phyloP scores from a whole-genome alignment of 1,140 invertebrate species.

The Caenorhabditis inopinata region DNA sequence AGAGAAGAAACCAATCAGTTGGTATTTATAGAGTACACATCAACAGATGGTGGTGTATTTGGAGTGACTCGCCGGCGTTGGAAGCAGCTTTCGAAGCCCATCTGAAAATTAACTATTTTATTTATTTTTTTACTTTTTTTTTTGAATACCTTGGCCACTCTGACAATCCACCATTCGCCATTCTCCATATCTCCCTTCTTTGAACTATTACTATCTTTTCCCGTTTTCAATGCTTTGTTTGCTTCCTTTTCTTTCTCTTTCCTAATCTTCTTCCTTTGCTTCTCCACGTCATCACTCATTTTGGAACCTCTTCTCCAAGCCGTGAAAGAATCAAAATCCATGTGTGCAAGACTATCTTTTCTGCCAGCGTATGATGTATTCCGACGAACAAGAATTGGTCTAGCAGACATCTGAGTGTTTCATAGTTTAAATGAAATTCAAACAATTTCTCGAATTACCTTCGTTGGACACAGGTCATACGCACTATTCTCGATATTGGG shows the following conservation, averaged over 20 bases:
- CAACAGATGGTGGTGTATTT: neutral
- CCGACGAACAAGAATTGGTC: neutral
- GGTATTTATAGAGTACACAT: too few species aligned
- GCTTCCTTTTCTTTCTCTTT: neutral
- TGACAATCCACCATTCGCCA: conserved; percentile 19
- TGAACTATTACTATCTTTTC: neutral
- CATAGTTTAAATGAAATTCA: too few species aligned
- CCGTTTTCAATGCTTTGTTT: too few species aligned
- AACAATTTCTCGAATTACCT: neutral
- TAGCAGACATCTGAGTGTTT: neutral
- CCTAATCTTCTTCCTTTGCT: neutral
- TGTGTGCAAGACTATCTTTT: neutral
- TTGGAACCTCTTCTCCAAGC: conserved; percentile 12
- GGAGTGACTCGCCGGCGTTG: neutral
- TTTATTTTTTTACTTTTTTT: too few species aligned
- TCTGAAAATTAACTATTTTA: neutral
- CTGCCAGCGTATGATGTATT: neutral
- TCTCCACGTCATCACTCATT: conserved; percentile 9
- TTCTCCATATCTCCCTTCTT: conserved; percentile 8
- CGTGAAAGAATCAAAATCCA: conserved; percentile 13
- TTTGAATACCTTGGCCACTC: neutral
- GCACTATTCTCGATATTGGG: neutral
- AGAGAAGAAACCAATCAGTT: too few species aligned
- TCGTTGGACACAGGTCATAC: neutral
- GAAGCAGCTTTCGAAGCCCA: conserved; percentile 29